Conservation (phyloP, 2,888 invertebrate species). For the Yponomeuta plumbellus region DNA sequence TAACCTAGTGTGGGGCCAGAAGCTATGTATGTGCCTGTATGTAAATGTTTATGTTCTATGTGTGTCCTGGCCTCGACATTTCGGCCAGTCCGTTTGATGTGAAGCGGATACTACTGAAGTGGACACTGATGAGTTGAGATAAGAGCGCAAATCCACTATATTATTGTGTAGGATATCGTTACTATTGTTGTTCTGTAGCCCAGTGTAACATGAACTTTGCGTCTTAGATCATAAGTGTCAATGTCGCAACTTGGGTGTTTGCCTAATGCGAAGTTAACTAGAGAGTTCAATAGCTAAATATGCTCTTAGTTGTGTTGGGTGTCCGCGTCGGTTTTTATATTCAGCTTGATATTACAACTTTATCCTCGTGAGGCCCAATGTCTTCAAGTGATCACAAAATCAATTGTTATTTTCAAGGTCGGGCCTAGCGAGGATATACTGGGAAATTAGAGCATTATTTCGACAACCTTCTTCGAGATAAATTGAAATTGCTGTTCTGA, state of each 20-base stretch:
- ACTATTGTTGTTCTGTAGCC: background rate
- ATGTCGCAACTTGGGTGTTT: background rate
- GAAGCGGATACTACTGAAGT: slow-evolving; percentile 43
- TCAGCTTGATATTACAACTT: too few relatives aligned
- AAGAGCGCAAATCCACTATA: slow-evolving; percentile 1
- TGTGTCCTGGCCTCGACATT: background rate
- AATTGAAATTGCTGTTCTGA: too few relatives aligned
- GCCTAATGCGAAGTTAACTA: background rate
- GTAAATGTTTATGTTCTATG: background rate
- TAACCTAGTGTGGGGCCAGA: too few relatives aligned
- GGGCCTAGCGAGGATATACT: too few relatives aligned
- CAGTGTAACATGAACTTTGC: background rate
- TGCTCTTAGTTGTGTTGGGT: too few relatives aligned
- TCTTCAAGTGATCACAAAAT: too few relatives aligned
- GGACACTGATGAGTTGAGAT: slow-evolving; percentile 28
- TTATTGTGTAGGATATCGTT: background rate
- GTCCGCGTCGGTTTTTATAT: too few relatives aligned
- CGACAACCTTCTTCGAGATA: too few relatives aligned
- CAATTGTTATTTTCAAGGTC: too few relatives aligned
- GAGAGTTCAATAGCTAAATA: background rate
- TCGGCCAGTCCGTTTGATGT: slow-evolving; percentile 32
- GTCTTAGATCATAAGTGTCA: background rate
- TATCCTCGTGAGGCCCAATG: too few relatives aligned
- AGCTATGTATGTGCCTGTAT: too few relatives aligned
- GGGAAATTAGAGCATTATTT: too few relatives aligned